A percentile compares a stretch with the other conserved stretches of the same genome.
Conservation (phyloP, 2,888 invertebrate species). For the Caenorhabditis virilis region DNA sequence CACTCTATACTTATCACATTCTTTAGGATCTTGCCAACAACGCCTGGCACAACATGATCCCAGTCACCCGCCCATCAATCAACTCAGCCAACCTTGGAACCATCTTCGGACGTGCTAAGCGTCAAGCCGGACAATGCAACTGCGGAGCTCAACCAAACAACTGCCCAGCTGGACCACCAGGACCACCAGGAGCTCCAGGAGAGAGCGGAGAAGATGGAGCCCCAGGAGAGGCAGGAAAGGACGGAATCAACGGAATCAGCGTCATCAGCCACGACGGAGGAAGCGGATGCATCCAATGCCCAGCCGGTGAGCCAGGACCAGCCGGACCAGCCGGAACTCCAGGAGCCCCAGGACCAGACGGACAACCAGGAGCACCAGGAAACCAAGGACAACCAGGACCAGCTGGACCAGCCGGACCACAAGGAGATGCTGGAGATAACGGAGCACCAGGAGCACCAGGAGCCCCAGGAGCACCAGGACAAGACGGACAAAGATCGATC, state of each 20-base stretch:
- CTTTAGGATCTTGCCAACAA: conserved; percentile 41
- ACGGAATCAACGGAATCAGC: conserved; percentile 38
- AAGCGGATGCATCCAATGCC: conserved; percentile 44
- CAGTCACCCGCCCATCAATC: conserved; percentile 33
- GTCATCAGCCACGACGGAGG: conserved; percentile 32
- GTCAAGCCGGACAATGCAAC: conserved; percentile 40
- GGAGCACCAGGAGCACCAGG: conserved; percentile 48
- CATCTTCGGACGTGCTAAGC: conserved; percentile 43
- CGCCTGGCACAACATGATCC: conserved; percentile 46
- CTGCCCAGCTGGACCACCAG: conserved; percentile 52
- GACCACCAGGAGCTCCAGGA: conserved; percentile 53
- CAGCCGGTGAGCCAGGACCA: conserved; percentile 46
- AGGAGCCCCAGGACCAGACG: conserved; percentile 49
- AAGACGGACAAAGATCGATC: conserved; percentile 39
- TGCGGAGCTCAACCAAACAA: conserved; percentile 42
- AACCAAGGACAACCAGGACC: conserved; percentile 47
- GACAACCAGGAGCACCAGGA: conserved; percentile 55
- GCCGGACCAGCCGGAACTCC: conserved; percentile 51
- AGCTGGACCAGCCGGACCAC: conserved; percentile 52
- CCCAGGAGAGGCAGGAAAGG: conserved; percentile 44
- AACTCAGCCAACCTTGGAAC: conserved; percentile 24
- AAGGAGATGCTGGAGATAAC: conserved; percentile 48
- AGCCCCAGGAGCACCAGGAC: conserved; percentile 74
- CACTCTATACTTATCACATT: too few relatives aligned
- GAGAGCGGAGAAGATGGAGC: conserved; percentile 45